These are phyloP conservation scores for Rhagoletis pomonella DNA, from an alignment of 1,140 invertebrate genomes.

Conservation along the genomic window DNA sequence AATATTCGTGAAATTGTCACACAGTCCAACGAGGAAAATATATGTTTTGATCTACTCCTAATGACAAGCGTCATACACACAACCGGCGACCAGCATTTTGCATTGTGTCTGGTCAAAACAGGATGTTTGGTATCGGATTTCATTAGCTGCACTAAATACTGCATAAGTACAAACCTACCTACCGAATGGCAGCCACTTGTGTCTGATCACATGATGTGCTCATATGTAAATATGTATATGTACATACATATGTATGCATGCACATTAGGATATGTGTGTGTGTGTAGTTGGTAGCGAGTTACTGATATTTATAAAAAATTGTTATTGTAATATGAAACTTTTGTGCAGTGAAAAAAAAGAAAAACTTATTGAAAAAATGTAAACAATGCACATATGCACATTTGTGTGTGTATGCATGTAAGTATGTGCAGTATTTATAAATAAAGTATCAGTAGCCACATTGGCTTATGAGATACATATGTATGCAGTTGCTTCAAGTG, in stretches of 20 bases:
- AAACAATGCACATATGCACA: neutral
- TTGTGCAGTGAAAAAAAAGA: neutral
- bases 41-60: neutral
- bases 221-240: neutral
- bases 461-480: neutral
- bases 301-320: neutral
- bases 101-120: conserved; percentile 34
- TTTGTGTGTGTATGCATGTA: neutral
- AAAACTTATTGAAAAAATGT: neutral
- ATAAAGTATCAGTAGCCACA: neutral
- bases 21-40: too few species aligned
- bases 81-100: conserved; percentile 3
- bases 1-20: too few species aligned
- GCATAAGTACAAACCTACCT: too few species aligned
- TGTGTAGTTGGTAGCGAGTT: neutral
- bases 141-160: conserved; percentile 21
- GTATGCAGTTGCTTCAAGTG: conserved; percentile 23
- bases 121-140: conserved; percentile 54
- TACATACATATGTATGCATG: neutral
- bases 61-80: neutral
- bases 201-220: neutral
- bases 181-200: neutral
- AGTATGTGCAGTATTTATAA: neutral
- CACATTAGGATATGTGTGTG: neutral
- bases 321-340: conserved; percentile 32